Conservation (phyloP, 2,113 vertebrate species). For the Accipiter cooperii region DNA sequence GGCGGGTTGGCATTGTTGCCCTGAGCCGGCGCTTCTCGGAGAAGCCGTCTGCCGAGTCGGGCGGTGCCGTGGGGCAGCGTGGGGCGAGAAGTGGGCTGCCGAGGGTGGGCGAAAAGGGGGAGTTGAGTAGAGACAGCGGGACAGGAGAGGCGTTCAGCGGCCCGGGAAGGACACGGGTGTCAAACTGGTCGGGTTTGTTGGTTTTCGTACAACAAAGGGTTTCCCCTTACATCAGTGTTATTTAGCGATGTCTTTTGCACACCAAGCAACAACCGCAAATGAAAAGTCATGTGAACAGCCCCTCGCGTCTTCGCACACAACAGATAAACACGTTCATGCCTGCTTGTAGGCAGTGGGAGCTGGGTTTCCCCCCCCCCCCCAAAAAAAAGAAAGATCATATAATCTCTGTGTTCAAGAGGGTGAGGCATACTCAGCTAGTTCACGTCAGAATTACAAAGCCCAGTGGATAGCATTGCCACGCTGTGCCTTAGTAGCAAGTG, state of each 20-base stretch:
- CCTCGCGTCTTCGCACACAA: rapidly evolving
- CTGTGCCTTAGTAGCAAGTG: rapidly evolving
- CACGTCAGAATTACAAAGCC: not conserved
- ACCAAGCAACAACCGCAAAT: not conserved
- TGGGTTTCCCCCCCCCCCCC: too few relatives aligned
- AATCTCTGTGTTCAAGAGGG: not conserved
- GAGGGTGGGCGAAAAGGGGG: not conserved
- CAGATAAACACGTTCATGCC: not conserved
- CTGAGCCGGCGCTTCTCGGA: too few relatives aligned
- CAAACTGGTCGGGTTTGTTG: not conserved
- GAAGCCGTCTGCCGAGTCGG: rapidly evolving
- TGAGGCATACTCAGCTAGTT: rapidly evolving
- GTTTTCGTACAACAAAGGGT: not conserved
- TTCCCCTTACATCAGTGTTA: not conserved
- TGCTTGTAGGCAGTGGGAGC: rapidly evolving
- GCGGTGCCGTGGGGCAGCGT: not conserved
- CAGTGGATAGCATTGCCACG: too few relatives aligned
- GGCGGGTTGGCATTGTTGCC: too few relatives aligned
- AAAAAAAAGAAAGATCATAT: too few relatives aligned
- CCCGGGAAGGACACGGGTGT: not conserved
- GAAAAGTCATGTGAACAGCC: rapidly evolving
- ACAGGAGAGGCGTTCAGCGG: not conserved
- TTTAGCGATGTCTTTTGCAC: not conserved
- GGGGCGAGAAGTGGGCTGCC: not conserved
- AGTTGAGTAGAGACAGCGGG: rapidly evolving